Base-by-base conservation (phyloP, 2,797 vertebrate species). In the Acanthopagrus latus region DNA sequence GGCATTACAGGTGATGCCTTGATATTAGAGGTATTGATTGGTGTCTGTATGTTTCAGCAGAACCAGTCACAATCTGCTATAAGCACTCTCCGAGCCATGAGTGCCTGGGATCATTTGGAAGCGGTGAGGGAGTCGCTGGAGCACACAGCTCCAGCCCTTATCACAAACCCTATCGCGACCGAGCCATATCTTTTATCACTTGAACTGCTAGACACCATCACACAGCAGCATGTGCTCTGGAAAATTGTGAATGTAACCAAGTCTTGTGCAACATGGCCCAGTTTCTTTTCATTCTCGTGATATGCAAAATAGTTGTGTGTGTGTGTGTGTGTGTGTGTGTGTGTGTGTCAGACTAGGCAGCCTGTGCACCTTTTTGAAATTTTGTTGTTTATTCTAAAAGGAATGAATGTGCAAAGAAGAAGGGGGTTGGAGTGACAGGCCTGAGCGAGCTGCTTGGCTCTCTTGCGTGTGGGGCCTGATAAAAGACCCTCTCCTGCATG, bases 401-500 rank as follows among this genome's bases (percentile, higher is more conserved):
- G 33, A 71, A 56, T 82, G 68, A 67, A 78, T 70, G 71, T 83
- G 67, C 55, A 68, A 23, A 81, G 76, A 70, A 84, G 80, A 74
- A 38, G 13, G 71, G 58, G 68, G 29, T 76, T 27, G 71, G 90
- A 90, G 77, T 88, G 90, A 88, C 55, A 81, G 82, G 86, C 86
- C 83, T 79, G 81, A 79, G 79, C 71, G 78, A 66, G 82, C 83
- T 86, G 82, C 70, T 87, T 83, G 88, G 88, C 82, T 90, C 81
- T 86, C 81, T 92, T 84, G 91, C 84, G 76, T 92, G 92, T 92
- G 88, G 89, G 93, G 90, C 83, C 82, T 93, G 94, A 94, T 95
- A 93, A 95, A 95, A 94, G 91, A 92, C 71, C 84, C 91, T 93
- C 89, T 94, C 82, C 90, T 93, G 93, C 92, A 93, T 90, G 86